phyloP scores from a whole-genome alignment of 2,113 vertebrate species.

The Hymenochirus boettgeri region DNA sequence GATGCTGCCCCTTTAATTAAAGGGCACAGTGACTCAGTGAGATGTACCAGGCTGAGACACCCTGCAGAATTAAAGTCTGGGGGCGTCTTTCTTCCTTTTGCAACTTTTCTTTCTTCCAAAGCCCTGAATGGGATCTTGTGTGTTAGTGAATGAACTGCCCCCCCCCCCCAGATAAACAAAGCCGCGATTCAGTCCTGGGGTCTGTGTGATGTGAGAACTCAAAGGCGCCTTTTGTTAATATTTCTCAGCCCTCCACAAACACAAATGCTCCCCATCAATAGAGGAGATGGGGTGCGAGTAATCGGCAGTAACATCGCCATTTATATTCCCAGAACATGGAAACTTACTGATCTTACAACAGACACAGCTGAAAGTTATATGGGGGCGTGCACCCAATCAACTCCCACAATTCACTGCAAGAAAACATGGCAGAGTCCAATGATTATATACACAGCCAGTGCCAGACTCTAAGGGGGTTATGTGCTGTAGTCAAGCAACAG shows the following conservation, averaged over 20 bases:
- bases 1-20: background rate
- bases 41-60: background rate
- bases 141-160: background rate
- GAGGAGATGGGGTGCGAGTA: too few species aligned
- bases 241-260: slow-evolving; percentile 25
- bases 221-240: slow-evolving; percentile 29
- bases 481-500: too few species aligned
- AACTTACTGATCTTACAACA: too few species aligned
- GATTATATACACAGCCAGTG: too few species aligned
- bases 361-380: too few species aligned
- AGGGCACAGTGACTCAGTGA: background rate
- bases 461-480: too few species aligned
- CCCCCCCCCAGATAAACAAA: slow-evolving; percentile 9
- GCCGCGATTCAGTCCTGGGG: slow-evolving; percentile 6
- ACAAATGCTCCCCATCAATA: slow-evolving; percentile 9
- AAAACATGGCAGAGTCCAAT: too few species aligned
- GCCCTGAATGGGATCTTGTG: slow-evolving; percentile 26
- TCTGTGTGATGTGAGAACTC: slow-evolving; percentile 10
- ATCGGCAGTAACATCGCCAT: background rate
- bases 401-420: too few species aligned
- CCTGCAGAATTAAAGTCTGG: background rate
- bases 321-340: too few species aligned
- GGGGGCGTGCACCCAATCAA: too few species aligned
- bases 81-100: slow-evolving; percentile 3
- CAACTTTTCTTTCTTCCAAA: slow-evolving; percentile 9